Conservation (phyloP, 2,888 invertebrate species). For the Yponomeuta cagnagella region DNA sequence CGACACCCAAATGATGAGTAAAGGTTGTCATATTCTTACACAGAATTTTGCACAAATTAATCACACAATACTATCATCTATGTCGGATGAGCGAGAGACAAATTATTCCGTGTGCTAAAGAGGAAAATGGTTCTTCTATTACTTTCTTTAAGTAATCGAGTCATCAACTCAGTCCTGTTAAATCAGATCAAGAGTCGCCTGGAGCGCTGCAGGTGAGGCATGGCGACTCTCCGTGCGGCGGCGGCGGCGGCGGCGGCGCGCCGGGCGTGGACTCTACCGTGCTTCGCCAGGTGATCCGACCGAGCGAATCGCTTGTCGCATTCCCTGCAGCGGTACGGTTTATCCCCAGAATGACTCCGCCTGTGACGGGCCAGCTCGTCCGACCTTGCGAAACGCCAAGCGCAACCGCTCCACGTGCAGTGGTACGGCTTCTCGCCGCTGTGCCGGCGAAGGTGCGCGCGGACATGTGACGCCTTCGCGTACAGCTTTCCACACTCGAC, state of each 20-base stretch:
- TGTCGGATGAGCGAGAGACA: no score
- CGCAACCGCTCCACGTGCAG: conserved; percentile 87
- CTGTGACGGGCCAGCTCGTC: conserved; percentile 95
- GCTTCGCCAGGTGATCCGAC: conserved; percentile 95
- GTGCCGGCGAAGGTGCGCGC: conserved; percentile 91
- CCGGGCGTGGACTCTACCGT: conserved; percentile 88
- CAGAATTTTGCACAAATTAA: background rate
- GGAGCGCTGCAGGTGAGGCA: conserved; percentile 5
- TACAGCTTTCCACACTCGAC: conserved; percentile 86
- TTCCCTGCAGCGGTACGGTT: conserved; percentile 92
- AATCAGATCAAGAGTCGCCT: conserved; percentile 6
- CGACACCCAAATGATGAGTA: no score
- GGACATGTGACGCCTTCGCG: conserved; percentile 92
- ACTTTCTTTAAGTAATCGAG: background rate
- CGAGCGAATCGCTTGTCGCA: conserved; percentile 94
- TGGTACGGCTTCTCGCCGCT: conserved; percentile 86
- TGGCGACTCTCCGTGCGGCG: conserved; percentile 28
- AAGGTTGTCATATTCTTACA: background rate
- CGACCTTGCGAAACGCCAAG: conserved; percentile 95
- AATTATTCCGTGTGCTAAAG: background rate
- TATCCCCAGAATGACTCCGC: conserved; percentile 95
- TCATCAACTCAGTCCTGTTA: background rate
- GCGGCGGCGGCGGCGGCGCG: conserved; percentile 60
- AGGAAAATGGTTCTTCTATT: background rate
- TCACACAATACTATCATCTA: background rate